phyloP scores from a whole-genome alignment of 2,113 vertebrate species.

The Amblyopsis rosae region DNA sequence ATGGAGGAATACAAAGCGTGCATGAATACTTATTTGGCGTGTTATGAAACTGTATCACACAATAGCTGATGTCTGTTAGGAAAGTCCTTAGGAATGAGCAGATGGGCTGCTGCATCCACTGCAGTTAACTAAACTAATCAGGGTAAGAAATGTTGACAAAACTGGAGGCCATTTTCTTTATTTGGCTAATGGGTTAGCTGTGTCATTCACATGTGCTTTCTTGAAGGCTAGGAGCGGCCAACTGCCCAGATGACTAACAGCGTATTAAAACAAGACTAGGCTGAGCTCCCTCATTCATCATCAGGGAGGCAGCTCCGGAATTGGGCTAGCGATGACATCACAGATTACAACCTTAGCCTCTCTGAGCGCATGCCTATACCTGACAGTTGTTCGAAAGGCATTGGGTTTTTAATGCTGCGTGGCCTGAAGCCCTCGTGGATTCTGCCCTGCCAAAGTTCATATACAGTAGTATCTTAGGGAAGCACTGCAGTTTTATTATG shows the following conservation, averaged over 20 bases:
- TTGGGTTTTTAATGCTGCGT: slow-evolving; percentile 52
- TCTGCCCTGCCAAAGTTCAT: slow-evolving; percentile 55
- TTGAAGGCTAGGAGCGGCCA: no score
- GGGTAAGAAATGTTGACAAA: no score
- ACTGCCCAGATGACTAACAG: not conserved
- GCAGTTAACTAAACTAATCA: no score
- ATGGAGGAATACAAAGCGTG: no score
- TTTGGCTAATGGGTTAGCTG: no score
- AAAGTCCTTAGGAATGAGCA: no score
- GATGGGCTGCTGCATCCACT: no score
- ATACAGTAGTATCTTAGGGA: slow-evolving; percentile 48
- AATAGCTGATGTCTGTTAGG: no score
- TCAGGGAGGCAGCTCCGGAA: slow-evolving; percentile 45
- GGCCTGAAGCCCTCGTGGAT: slow-evolving; percentile 48
- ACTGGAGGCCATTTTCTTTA: not conserved
- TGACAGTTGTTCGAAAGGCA: slow-evolving; percentile 37
- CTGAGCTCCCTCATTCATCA: slow-evolving; percentile 51
- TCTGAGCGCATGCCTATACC: slow-evolving; percentile 50
- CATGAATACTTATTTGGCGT: no score
- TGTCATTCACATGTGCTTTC: no score
- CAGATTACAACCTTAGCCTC: slow-evolving; percentile 50
- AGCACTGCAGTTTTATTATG: slow-evolving; percentile 68
- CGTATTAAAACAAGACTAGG: slow-evolving; percentile 47
- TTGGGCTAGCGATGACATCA: slow-evolving; percentile 57
- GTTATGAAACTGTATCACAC: no score